phyloP scores from a whole-genome alignment of 2,113 vertebrate genomes.

The Gopherus evgoodei region DNA sequence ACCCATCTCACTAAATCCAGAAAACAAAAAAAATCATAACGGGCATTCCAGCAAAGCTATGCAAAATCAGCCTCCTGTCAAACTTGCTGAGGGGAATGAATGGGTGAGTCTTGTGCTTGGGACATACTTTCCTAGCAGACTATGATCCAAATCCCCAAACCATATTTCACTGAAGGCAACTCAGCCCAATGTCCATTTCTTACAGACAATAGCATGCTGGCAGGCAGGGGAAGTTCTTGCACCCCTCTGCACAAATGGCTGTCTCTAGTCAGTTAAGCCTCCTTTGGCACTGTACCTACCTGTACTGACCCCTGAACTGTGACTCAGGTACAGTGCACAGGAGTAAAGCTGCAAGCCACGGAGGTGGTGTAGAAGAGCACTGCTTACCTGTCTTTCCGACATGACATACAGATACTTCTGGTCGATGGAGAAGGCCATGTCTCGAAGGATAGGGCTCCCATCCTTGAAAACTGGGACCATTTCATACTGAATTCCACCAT shows the following conservation, averaged over 20 bases:
- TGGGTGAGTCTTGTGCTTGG: fast-evolving
- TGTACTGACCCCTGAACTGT: fast-evolving
- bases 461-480: constrained; percentile 91
- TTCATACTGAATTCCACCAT: constrained; percentile 94
- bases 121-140: not conserved
- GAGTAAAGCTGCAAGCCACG: fast-evolving
- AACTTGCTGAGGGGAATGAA: not conserved
- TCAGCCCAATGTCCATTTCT: not conserved
- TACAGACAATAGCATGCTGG: not conserved
- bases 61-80: not conserved
- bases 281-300: fast-evolving
- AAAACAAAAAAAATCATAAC: not conserved
- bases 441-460: constrained; percentile 90
- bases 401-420: constrained; percentile 93
- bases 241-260: not conserved
- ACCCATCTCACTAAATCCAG: fast-evolving
- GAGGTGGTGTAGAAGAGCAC: fast-evolving
- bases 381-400: constrained; percentile 94
- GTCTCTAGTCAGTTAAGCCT: not conserved
- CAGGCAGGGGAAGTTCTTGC: not conserved
- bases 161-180: not conserved
- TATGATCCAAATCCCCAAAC: not conserved
- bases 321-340: fast-evolving
- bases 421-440: constrained; percentile 96
- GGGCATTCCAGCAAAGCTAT: not conserved